Evolutionary conservation across 1,140 invertebrate species (phyloP), one percentile per base, ranked within the genome.

Genomic region (Triops cancriformis): DNA sequence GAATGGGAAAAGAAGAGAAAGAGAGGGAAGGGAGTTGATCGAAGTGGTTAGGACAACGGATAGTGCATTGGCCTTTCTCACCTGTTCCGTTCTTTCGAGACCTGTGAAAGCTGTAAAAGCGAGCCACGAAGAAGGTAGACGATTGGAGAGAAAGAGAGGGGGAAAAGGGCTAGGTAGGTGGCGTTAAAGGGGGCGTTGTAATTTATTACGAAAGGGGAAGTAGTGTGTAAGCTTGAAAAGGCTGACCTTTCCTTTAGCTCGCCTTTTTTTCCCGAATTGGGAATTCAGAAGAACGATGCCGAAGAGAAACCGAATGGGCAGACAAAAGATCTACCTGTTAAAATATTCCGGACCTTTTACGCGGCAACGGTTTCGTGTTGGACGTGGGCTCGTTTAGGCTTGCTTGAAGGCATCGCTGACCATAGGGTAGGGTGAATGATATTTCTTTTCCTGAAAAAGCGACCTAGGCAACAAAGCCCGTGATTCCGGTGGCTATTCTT

Each of bases 151-250:
- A 43, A 31, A 26, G n/a, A 26, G 37, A 37, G 77, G 51, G 73
- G 31, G 42, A 64, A 43, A 73, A 78, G 74, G 76, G 76, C 80
- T 76, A 80, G 73, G 72, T 76, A 80, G 73, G 72, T 37, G 31
- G 78, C 77, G 79, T 79, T 77, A 80, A 64, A 64, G 51, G 51
- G 31, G 51, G 51, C 51, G 23, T 64, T 23, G 18, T 64, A 64
- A 64, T 64, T 64, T 64, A 64, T 64, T 18, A 23, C 23, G 51
- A 64, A 64, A 64, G 18, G 10, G 23, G 51, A 64, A 23, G 51
- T 64, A 64, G 51, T 64, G 51, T 64, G 51, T 9, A 64, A 23
- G 6, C 51, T 23, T 23, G 14, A 23, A 64, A 18, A 64, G 51
- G 2, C 51, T 64, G 51, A 64, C n/a, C 51, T 64, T 64, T 37